phyloP scores from a whole-genome alignment of 1,140 invertebrate genomes.

The Macrocentrus cingulum region DNA sequence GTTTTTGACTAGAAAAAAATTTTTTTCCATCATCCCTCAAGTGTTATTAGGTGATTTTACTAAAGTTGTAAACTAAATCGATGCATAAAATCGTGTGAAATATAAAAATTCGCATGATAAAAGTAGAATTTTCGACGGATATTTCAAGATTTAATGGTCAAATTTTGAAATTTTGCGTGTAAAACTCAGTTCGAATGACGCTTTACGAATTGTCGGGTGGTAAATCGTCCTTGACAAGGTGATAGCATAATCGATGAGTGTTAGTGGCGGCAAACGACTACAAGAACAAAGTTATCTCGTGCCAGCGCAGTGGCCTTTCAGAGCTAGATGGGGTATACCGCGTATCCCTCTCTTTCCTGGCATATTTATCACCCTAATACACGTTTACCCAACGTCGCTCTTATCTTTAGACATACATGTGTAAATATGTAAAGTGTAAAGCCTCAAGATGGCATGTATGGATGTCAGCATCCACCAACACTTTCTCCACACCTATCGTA shows the following conservation, averaged over 20 bases:
- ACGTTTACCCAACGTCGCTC: not conserved
- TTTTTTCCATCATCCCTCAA: no score
- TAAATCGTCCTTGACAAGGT: conserved; percentile 14
- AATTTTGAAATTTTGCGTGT: no score
- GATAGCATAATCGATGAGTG: conserved; percentile 14
- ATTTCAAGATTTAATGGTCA: no score
- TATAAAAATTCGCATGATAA: no score
- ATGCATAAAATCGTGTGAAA: no score
- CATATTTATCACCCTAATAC: not conserved
- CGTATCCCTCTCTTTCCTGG: not conserved
- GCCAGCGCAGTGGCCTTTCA: conserved; percentile 3
- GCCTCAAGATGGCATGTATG: not conserved
- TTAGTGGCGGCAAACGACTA: conserved; percentile 8
- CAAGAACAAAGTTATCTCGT: conserved; percentile 21
- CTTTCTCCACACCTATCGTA: no score
- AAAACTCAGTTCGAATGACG: no score
- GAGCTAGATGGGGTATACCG: not conserved
- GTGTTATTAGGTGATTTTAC: no score
- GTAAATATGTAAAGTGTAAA: not conserved
- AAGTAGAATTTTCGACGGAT: no score
- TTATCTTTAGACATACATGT: not conserved
- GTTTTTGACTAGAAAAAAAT: no score
- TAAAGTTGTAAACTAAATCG: no score
- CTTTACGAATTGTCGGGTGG: not conserved
- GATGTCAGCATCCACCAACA: no score